These are phyloP conservation scores for Rhopalosiphum padi DNA, from an alignment of 1,140 invertebrate species.

Conservation along the genomic window DNA sequence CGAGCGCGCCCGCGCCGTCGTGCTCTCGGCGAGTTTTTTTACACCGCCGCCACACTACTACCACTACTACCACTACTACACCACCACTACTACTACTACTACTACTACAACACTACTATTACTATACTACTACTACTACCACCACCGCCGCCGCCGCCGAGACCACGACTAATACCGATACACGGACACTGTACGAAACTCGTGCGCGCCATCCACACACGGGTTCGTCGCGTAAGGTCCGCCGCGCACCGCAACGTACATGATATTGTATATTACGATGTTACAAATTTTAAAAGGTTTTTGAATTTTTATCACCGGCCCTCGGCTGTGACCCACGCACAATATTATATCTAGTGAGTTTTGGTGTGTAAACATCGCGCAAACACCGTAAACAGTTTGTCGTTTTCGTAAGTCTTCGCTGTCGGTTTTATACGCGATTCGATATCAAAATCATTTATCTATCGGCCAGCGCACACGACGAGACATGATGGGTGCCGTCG, in stretches of 20 bases:
- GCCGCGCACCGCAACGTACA: neutral
- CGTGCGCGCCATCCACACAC: conserved; percentile 7
- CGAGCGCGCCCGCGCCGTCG: neutral
- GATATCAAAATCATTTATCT: neutral
- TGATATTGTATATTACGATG: neutral
- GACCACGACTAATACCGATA: neutral
- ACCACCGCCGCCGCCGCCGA: neutral
- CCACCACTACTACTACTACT: neutral
- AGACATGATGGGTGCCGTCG: neutral
- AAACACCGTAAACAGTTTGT: neutral
- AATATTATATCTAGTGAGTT: no score
- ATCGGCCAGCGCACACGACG: neutral
- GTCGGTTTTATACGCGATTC: neutral
- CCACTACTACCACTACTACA: neutral
- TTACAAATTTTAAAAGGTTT: neutral
- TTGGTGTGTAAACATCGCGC: neutral
- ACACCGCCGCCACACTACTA: neutral
- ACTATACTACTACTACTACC: neutral
- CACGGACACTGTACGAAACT: conserved; percentile 25
- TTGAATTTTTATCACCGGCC: conserved; percentile 3
- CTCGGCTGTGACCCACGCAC: neutral
- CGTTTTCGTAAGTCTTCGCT: neutral
- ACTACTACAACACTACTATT: neutral
- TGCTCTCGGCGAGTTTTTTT: neutral
- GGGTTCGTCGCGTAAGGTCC: neutral